Evolutionary conservation across 1,140 invertebrate species (phyloP).

Genomic region (Uloborus diversus): DNA sequence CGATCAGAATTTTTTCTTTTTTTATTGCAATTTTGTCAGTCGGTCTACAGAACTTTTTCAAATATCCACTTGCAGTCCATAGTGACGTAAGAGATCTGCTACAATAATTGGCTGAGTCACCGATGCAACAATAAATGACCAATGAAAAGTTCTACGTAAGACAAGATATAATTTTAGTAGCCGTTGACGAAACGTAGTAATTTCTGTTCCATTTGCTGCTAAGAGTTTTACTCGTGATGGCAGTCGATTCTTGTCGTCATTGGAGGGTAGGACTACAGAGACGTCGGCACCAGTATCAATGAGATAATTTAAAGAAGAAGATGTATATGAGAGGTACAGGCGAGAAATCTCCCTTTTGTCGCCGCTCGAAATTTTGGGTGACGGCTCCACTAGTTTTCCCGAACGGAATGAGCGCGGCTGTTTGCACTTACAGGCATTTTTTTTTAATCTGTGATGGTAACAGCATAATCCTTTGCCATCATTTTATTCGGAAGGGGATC

Average conservation of each 20-base stretch:
- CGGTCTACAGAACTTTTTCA: neutral
- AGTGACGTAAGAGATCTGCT: constrained; percentile 44
- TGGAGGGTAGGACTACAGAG: constrained; percentile 8
- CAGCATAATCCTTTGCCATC: constrained; percentile 1
- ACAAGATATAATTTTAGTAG: constrained; percentile 30
- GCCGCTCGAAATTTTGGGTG: neutral
- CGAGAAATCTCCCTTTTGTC: neutral
- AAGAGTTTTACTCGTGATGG: constrained; percentile 14
- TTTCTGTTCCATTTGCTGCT: constrained; percentile 45
- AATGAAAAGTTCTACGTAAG: constrained; percentile 32
- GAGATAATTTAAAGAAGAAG: constrained; percentile 14
- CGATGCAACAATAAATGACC: constrained; percentile 40
- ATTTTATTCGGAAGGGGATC: constrained; percentile 60
- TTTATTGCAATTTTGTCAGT: too few species aligned
- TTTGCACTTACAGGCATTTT: constrained; percentile 41
- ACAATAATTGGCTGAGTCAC: constrained; percentile 44
- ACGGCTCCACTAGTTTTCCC: constrained; percentile 30
- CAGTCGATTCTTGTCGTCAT: neutral
- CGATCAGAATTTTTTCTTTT: too few species aligned
- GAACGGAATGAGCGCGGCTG: constrained; percentile 11
- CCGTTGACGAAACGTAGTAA: constrained; percentile 24
- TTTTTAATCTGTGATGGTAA: constrained; percentile 50
- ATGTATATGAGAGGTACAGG: constrained; percentile 36
- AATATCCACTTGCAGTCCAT: constrained; percentile 29
- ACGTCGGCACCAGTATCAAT: constrained; percentile 55